These are phyloP conservation scores for Cyprinodon brontotheroides DNA, from an alignment of 2,113 vertebrate genomes.

Conservation along the genomic window DNA sequence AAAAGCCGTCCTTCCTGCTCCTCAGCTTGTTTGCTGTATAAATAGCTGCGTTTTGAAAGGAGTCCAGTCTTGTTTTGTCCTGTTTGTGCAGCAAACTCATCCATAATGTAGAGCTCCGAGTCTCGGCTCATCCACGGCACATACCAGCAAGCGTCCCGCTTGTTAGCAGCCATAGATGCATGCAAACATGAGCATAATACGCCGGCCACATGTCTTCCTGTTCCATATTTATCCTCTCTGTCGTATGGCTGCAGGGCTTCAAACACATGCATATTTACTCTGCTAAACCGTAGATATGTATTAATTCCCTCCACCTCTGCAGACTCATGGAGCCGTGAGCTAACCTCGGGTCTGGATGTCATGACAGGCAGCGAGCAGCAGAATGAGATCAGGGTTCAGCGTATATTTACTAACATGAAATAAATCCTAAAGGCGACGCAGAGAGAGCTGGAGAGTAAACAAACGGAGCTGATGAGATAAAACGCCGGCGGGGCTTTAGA, in stretches of 20 bases:
- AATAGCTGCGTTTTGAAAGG: constrained; percentile 67
- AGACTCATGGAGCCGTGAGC: constrained; percentile 6
- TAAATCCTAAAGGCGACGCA: neutral
- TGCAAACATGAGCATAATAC: neutral
- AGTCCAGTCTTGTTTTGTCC: constrained; percentile 59
- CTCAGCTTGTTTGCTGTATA: constrained; percentile 52
- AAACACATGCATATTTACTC: neutral
- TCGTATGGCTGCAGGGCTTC: neutral
- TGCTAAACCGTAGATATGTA: fast-evolving
- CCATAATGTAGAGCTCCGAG: constrained; percentile 60
- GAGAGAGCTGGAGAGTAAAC: constrained; percentile 1
- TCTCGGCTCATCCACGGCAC: neutral
- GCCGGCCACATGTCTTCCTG: constrained; percentile 1
- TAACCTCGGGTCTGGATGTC: neutral
- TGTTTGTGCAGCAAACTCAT: constrained; percentile 53
- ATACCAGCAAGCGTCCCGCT: constrained; percentile 1
- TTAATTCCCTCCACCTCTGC: neutral
- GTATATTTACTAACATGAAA: constrained; percentile 29
- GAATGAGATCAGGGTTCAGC: constrained; percentile 34
- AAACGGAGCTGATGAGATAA: constrained; percentile 9
- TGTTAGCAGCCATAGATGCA: neutral
- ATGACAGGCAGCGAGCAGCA: neutral
- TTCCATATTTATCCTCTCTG: constrained; percentile 35
- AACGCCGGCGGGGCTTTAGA: neutral
- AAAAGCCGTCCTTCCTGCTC: constrained; percentile 13